These are phyloP conservation scores for Rallus crepitans DNA, from an alignment of 2,797 vertebrate species.

Conservation along the genomic window DNA sequence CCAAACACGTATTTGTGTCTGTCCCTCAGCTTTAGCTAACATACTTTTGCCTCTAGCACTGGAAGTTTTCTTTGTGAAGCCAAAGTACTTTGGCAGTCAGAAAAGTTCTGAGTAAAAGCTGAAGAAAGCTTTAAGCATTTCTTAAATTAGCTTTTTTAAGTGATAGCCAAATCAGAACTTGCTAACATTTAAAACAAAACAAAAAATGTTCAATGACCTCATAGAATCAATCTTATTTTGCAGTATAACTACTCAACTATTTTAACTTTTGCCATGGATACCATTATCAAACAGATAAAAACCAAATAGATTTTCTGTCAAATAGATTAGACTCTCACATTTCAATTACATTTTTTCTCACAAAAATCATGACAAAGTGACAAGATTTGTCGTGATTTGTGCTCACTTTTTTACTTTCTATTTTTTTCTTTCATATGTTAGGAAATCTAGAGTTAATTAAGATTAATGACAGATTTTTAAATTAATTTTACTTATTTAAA, in stretches of 20 bases:
- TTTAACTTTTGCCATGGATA: neutral
- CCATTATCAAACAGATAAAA: neutral
- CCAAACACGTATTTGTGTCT: neutral
- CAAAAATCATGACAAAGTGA: neutral
- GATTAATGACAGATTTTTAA: neutral
- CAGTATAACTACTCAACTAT: neutral
- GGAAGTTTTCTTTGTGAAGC: conserved; percentile 13
- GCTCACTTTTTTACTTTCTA: neutral
- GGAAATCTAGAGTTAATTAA: neutral
- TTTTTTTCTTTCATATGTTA: neutral
- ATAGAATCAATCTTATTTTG: neutral
- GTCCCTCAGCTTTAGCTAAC: conserved; percentile 3
- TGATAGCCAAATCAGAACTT: neutral
- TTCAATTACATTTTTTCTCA: neutral
- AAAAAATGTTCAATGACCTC: neutral
- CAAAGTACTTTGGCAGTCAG: conserved; percentile 25
- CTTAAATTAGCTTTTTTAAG: neutral
- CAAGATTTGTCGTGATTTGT: neutral
- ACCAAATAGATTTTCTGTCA: neutral
- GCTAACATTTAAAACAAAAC: neutral
- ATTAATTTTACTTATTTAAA: neutral
- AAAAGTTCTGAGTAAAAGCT: conserved; percentile 2
- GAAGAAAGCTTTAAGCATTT: conserved; percentile 4
- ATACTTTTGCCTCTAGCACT: conserved; percentile 9
- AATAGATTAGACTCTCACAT: neutral